These are phyloP conservation scores for Drosophila meridiana DNA, from an alignment of 2,888 invertebrate species.

Conservation along the genomic window DNA sequence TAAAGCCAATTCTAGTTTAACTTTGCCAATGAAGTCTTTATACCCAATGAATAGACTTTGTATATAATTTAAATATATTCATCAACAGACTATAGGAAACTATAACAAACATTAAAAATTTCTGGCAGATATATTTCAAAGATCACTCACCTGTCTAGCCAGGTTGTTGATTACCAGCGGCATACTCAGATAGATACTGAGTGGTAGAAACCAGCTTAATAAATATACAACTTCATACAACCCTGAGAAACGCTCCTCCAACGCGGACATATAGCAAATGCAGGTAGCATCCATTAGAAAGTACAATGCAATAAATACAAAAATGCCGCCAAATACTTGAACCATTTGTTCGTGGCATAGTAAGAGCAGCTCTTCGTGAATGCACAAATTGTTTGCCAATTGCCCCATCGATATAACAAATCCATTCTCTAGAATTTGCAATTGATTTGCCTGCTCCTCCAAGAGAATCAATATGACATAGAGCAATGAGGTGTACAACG, in stretches of 20 bases:
- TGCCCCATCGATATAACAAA: not conserved
- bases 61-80: too few relatives aligned
- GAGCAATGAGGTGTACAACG: slow-evolving; percentile 27
- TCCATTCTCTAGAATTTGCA: not conserved
- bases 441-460: slow-evolving; percentile 17
- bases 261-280: slow-evolving; percentile 7
- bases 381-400: slow-evolving; percentile 12
- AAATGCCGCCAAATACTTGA: slow-evolving; percentile 41
- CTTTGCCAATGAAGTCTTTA: not conserved
- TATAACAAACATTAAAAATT: not conserved
- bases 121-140: not conserved
- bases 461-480: slow-evolving; percentile 17
- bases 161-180: slow-evolving; percentile 42
- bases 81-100: too few relatives aligned
- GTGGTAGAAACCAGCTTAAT: slow-evolving; percentile 19
- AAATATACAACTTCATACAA: not conserved
- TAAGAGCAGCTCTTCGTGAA: slow-evolving; percentile 45
- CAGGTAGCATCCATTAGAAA: slow-evolving; percentile 31
- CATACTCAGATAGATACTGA: slow-evolving; percentile 30
- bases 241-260: not conserved
- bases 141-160: slow-evolving; percentile 24
- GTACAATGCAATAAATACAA: slow-evolving; percentile 33
- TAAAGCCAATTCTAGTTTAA: too few relatives aligned
- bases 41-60: too few relatives aligned
- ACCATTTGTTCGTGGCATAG: slow-evolving; percentile 37